A percentile compares a stretch with the other conserved stretches of the same genome.
Evolutionary conservation across 2,113 vertebrate species (phyloP).

Genomic region (Pagrus major): DNA sequence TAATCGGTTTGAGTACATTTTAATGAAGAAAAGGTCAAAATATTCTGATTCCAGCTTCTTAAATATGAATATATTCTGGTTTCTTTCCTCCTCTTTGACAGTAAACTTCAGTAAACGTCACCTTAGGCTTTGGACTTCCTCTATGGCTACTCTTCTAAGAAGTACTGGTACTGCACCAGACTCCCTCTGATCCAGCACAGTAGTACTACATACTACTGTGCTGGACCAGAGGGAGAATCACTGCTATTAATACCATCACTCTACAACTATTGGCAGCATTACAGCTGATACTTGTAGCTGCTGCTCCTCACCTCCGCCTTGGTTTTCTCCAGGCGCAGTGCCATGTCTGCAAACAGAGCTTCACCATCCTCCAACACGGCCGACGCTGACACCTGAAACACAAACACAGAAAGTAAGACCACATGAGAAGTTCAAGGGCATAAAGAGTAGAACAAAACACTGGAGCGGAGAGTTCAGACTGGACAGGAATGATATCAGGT

Average conservation of each 20-base stretch:
- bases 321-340: constrained; percentile 73
- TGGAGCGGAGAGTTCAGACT: neutral
- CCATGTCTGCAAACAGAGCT: constrained; percentile 77
- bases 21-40: too few species aligned
- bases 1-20: too few species aligned
- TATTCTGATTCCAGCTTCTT: too few species aligned
- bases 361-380: constrained; percentile 77
- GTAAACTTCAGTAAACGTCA: too few species aligned
- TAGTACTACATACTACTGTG: too few species aligned
- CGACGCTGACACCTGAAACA: constrained; percentile 59
- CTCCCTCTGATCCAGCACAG: too few species aligned
- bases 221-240: too few species aligned
- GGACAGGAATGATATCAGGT: too few species aligned
- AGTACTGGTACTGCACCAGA: neutral
- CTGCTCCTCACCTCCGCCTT: constrained; percentile 70
- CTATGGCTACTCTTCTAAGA: neutral
- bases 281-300: neutral
- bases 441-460: neutral
- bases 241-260: neutral
- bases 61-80: too few species aligned
- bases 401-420: neutral
- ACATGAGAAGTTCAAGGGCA: neutral
- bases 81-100: too few species aligned
- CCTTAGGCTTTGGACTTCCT: too few species aligned
- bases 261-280: neutral